Evolutionary conservation across 37 sponge, comb jelly and placozoan species (phyloP), one percentile per base, ranked within the genome.

Genomic region (Beroe ovata): DNA sequence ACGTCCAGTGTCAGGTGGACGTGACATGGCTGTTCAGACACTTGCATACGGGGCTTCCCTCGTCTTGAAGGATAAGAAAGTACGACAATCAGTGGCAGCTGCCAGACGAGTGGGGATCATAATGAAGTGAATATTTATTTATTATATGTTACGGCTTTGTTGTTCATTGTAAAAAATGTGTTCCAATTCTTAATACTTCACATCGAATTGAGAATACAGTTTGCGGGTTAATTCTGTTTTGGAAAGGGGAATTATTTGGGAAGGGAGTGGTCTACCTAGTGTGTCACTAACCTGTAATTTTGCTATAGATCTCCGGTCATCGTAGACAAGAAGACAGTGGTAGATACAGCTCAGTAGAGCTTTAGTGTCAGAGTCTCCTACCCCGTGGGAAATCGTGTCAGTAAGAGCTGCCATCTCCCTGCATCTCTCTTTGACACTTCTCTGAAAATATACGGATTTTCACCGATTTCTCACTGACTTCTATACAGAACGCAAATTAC

Each of bases 291-390:
- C 84, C 84, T 77, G 84, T 42, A 77, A 19, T 2, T 30, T 35
- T 32, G 84, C 41, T 21, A 77, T 77, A 14, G 84, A 77, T 25
- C 41, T 77, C 26, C 54, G 38, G 29, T 77, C 84, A 42, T 42
- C 42, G 47, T 77, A 77, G 1, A 4, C 23, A 1, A 54, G 1
- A 25, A 77, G 84, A 1, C 36, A 30, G 33, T 36, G 38, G 38
- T 39, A 42, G 22, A 77, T 19, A 19, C 54, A 11, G 11, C 28
- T n/a, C 47, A 77, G 42, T 25, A 77, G 38, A 40, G 33, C 33
- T 29, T 77, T 77, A 40, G 84, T 35, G 20, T 77, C 38, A 1
- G 28, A 11, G 54, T 77, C 84, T n/a, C 25, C 84, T 3, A 77
- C 28, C 47, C 84, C 84, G 1, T 1, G 0, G 19, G 26, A 32